Conservation (phyloP, 2,888 invertebrate genomes). For the Prosopocoilus inquinatus region DNA sequence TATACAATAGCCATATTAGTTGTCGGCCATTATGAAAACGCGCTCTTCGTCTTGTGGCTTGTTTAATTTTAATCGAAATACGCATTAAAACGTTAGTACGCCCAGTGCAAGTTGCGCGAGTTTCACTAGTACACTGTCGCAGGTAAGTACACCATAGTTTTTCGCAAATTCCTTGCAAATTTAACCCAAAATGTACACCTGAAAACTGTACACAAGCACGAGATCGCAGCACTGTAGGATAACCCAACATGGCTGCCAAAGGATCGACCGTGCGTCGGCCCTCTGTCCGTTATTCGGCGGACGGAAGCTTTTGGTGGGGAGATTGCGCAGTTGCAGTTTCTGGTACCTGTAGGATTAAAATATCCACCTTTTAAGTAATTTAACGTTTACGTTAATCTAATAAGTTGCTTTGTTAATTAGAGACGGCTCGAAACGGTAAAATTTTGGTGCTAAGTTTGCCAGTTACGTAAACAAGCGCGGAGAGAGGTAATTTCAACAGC, state of each 20-base stretch:
- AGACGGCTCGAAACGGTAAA: too few species aligned
- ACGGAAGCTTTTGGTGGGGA: conserved; percentile 14
- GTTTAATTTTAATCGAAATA: too few species aligned
- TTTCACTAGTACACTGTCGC: conserved; percentile 1
- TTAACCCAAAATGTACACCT: too few species aligned
- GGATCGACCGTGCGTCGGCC: conserved; percentile 17
- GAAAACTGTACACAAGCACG: conserved; percentile 24
- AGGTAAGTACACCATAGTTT: conserved; percentile 17
- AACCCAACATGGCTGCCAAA: conserved; percentile 47
- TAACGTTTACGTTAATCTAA: background rate
- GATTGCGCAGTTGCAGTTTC: conserved; percentile 16
- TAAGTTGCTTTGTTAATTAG: too few species aligned
- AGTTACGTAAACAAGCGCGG: too few species aligned
- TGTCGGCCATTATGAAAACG: conserved; percentile 18
- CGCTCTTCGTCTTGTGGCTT: conserved; percentile 7
- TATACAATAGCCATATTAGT: conserved; percentile 15
- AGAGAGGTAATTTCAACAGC: too few species aligned
- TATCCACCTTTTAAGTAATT: background rate
- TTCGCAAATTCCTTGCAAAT: conserved; percentile 10
- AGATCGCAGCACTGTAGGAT: conserved; percentile 43
- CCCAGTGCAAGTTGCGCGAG: background rate
- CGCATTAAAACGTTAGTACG: background rate
- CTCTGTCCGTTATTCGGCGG: background rate
- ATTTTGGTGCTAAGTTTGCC: too few species aligned
- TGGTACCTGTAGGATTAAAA: conserved; percentile 2